A percentile compares a stretch with the other conserved stretches of the same genome.
These are phyloP conservation scores for Chloropsis hardwickii DNA, from an alignment of 2,113 vertebrate genomes.

Conservation along the genomic window DNA sequence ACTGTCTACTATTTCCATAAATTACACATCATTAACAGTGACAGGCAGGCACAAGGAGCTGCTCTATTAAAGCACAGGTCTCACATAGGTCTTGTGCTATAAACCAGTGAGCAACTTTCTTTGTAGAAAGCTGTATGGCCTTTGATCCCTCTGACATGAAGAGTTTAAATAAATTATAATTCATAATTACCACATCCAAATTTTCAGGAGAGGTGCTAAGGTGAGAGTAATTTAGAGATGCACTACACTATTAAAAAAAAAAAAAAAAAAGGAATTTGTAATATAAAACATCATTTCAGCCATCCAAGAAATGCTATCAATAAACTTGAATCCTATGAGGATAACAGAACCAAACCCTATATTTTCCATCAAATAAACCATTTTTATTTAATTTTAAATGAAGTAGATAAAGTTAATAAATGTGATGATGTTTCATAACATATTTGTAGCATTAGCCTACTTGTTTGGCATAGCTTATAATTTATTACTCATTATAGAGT, in stretches of 20 bases:
- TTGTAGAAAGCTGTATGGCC: neutral
- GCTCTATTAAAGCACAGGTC: neutral
- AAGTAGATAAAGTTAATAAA: neutral
- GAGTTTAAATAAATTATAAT: slow-evolving; percentile 25
- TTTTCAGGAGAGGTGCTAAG: slow-evolving; percentile 5
- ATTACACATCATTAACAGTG: slow-evolving; percentile 49
- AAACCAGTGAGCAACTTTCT: neutral
- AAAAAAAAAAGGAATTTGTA: neutral
- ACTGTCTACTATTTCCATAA: slow-evolving; percentile 12
- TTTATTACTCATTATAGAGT: neutral
- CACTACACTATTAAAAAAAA: neutral
- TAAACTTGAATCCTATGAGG: neutral
- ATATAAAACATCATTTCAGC: neutral
- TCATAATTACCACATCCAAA: neutral
- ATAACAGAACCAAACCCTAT: neutral
- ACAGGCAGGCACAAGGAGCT: neutral
- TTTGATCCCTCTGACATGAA: neutral
- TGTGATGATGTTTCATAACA: neutral
- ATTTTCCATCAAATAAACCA: neutral
- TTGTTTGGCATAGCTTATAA: neutral
- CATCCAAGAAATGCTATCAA: neutral
- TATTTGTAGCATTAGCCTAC: neutral
- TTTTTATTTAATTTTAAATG: neutral
- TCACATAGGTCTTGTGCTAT: neutral
- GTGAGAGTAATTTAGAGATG: neutral